Evolutionary conservation across 2,888 invertebrate species (phyloP), one percentile per base, ranked within the genome.

Genomic region (Pherbina coryleti): DNA sequence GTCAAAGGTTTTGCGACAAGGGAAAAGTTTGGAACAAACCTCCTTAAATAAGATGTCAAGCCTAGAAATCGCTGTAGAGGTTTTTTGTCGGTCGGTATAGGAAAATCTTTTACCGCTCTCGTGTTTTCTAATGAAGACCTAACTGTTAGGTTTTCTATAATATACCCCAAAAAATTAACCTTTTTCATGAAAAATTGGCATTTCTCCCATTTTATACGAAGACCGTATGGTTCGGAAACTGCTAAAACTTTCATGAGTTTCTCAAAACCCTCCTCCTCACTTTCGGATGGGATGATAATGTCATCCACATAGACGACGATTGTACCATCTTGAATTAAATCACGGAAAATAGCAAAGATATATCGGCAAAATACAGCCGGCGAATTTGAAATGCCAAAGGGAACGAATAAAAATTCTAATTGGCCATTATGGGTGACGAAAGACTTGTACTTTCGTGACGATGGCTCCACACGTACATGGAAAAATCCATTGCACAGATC

Each of bases 381-480:
- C n/a, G n/a, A n/a, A n/a, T n/a, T n/a, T 5, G 60, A 71, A 7
- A 81, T 81, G 1, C 83, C 82, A 44, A 84, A 84, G 31, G 83
- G 83, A 72, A 82, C 80, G 28, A 73, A 79, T n/a, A 69, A n/a
- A 53, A 81, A 82, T 37, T 83, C 82, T 37, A 76, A 84, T 34
- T 84, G 83, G 14, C 82, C 82, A 71, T 80, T 70, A 37, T 81
- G 81, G 7, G 83, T 84, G 0, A 84, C 82, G 64, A 84, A 84
- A 4, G 82, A 78, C 17, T 82, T 84, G 51, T 79, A 84, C 64
- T 82, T 82, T 19, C 78, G 78, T 0, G 83, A 85, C 9, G 79
- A 73, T 22, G 75, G 57, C 1, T 82, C 81, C 8, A 83, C 75
- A 1, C 77, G 79, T 8, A 84, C 79, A 53, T 84, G 85, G 55